Percentiles rank a stretch among this genome's conserved stretches.
Conservation (phyloP, 2,113 vertebrate species). For the Xenus cinereus region DNA sequence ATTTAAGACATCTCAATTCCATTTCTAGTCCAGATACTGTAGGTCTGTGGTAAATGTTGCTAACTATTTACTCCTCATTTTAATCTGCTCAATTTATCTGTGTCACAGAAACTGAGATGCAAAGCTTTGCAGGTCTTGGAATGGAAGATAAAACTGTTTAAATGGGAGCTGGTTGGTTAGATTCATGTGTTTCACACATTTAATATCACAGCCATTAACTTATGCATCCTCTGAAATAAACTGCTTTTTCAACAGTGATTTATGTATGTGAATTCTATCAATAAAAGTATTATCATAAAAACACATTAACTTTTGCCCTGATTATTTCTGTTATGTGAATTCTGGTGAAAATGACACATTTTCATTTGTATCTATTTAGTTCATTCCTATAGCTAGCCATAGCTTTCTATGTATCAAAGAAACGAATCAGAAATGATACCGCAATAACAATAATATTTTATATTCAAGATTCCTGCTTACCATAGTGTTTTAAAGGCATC, state of each 20-base stretch:
- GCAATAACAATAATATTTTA: not conserved
- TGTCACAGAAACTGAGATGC: not conserved
- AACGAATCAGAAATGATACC: not conserved
- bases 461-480: not conserved
- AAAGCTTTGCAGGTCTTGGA: not conserved
- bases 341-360: not conserved
- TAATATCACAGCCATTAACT: not conserved
- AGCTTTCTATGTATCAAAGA: not conserved
- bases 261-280: not conserved
- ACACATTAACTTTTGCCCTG: not conserved
- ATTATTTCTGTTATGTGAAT: not conserved
- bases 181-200: not conserved
- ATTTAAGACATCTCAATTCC: not conserved
- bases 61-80: conserved; percentile 7
- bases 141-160: not conserved
- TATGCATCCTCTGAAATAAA: not conserved
- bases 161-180: not conserved
- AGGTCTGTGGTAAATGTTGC: not conserved
- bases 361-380: not conserved
- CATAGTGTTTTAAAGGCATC: not conserved
- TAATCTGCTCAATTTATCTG: conserved; percentile 2
- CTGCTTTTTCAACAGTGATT: not conserved
- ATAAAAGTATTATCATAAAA: not conserved
- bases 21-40: not conserved
- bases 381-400: not conserved